Conservation (phyloP, 2,113 vertebrate genomes). For the Emydocephalus ijimae region DNA sequence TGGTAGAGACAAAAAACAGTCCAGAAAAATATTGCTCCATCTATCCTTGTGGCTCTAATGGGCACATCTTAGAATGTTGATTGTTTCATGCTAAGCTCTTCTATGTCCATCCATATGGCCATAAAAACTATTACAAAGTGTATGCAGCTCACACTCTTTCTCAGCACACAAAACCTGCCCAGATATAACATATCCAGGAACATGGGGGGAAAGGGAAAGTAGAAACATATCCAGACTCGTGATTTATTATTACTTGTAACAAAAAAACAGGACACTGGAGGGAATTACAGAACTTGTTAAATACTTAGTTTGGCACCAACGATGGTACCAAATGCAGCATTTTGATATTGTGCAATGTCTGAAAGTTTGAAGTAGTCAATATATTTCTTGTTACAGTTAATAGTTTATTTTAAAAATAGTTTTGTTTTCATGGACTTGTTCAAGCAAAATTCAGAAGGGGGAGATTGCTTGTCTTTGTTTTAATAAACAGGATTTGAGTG, state of each 20-base stretch:
- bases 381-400: neutral
- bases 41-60: neutral
- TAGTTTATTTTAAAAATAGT: neutral
- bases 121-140: neutral
- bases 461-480: neutral
- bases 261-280: neutral
- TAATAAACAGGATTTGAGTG: neutral
- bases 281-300: neutral
- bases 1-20: neutral
- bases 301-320: neutral
- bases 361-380: neutral
- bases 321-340: neutral
- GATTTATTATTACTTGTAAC: neutral
- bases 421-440: neutral
- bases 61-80: neutral
- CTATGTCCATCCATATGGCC: neutral
- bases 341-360: neutral
- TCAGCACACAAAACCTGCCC: neutral
- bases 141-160: neutral
- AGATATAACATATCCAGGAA: neutral
- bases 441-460: neutral
- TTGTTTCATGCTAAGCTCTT: neutral
- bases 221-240: neutral
- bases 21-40: neutral
- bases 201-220: neutral